Percentiles rank a stretch among this genome's conserved stretches.
Conservation (phyloP, 2,888 invertebrate species). For the Leptura quadrifasciata region DNA sequence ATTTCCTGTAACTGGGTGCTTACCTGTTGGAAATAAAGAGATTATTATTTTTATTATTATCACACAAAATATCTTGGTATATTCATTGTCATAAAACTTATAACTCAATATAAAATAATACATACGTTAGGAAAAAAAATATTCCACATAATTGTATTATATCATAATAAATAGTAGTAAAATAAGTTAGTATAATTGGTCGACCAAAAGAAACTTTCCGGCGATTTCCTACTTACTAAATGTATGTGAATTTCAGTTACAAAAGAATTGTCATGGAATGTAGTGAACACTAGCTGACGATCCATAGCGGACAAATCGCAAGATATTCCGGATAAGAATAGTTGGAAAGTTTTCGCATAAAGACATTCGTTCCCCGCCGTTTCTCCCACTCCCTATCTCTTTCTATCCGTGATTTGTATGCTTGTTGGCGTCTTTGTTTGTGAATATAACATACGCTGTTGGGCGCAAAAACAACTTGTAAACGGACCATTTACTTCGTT, state of each 20-base stretch:
- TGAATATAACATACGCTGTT: slow-evolving; percentile 62
- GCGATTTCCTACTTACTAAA: background rate
- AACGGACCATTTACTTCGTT: slow-evolving; percentile 65
- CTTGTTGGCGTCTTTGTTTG: slow-evolving; percentile 56
- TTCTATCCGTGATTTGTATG: slow-evolving; percentile 51
- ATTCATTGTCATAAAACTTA: too few relatives aligned
- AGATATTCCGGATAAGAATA: slow-evolving; percentile 62
- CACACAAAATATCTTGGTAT: too few relatives aligned
- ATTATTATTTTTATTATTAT: too few relatives aligned
- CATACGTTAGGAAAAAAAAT: too few relatives aligned
- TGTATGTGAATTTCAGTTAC: background rate
- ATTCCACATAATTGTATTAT: too few relatives aligned
- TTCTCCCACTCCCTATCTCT: slow-evolving; percentile 50
- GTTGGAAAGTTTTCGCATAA: slow-evolving; percentile 65
- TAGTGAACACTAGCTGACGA: slow-evolving; percentile 56
- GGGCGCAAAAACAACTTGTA: slow-evolving; percentile 66
- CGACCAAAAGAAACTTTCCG: background rate
- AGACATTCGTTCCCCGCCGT: slow-evolving; percentile 60
- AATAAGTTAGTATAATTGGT: too few relatives aligned
- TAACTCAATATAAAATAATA: too few relatives aligned
- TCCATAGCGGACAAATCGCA: slow-evolving; percentile 40
- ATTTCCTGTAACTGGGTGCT: too few relatives aligned
- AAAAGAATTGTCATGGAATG: slow-evolving; percentile 56
- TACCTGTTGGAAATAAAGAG: too few relatives aligned
- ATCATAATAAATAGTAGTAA: too few relatives aligned